Evolutionary conservation across 2,113 vertebrate genomes (phyloP).

Genomic region (Hemiprocne comata): DNA sequence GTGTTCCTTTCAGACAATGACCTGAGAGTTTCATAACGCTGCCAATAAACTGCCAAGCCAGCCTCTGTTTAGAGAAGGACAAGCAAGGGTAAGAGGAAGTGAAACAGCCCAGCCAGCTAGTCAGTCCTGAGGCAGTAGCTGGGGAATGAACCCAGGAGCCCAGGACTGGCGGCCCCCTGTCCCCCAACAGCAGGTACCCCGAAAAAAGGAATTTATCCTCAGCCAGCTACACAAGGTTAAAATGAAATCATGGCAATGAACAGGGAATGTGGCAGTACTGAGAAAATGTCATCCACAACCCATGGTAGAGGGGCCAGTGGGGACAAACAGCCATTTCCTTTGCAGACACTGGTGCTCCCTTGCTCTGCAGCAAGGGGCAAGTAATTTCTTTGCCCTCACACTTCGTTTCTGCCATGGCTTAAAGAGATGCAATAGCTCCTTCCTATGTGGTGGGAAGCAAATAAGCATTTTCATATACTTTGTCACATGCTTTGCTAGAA

Average conservation of each 20-base stretch:
- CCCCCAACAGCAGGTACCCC: accelerated
- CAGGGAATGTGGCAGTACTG: background rate
- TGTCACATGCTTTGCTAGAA: background rate
- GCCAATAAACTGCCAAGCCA: background rate
- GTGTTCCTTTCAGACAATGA: accelerated
- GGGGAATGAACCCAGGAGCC: background rate
- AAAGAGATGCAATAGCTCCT: background rate
- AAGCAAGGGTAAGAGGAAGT: background rate
- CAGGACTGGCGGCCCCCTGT: accelerated
- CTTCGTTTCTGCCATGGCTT: background rate
- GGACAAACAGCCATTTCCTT: background rate
- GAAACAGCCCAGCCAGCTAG: background rate
- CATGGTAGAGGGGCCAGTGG: background rate
- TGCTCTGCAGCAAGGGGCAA: background rate
- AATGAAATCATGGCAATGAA: background rate
- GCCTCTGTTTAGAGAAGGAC: background rate
- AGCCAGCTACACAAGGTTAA: background rate
- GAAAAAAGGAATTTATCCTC: background rate
- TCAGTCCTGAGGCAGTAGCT: background rate
- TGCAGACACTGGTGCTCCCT: background rate
- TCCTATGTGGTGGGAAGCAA: background rate
- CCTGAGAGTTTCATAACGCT: background rate
- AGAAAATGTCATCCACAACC: background rate
- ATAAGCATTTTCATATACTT: background rate
- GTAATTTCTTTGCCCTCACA: background rate